phyloP scores from a whole-genome alignment of 37 sponge, comb jelly and placozoan species.

The Eunapius fragilis region DNA sequence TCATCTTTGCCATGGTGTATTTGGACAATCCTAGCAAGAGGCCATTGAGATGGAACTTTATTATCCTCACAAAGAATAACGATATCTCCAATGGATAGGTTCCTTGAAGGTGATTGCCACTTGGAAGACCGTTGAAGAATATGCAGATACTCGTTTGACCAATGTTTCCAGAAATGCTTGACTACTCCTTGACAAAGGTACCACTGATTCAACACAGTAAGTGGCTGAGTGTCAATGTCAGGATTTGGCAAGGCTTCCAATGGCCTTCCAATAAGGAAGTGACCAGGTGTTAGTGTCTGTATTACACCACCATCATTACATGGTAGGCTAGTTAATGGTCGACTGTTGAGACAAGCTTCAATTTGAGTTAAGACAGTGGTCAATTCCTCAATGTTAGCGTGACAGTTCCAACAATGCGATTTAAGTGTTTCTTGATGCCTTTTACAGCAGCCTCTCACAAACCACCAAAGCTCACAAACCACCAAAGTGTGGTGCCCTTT shows the following conservation, averaged over 20 bases:
- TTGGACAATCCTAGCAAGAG: constrained; percentile 11
- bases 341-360: no score
- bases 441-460: constrained; percentile 43
- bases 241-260: neutral
- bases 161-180: constrained; percentile 26
- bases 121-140: neutral
- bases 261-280: constrained; percentile 16
- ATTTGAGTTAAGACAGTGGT: no score
- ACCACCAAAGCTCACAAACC: no score
- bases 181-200: neutral
- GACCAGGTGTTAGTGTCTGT: constrained; percentile 17
- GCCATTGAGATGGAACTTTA: constrained; percentile 18
- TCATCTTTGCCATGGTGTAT: constrained; percentile 18
- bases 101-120: constrained; percentile 11
- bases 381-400: no score
- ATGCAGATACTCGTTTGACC: constrained; percentile 21
- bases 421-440: neutral
- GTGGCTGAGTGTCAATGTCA: no score
- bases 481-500: constrained; percentile 37
- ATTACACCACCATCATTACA: constrained; percentile 1
- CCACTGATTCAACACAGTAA: neutral
- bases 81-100: neutral
- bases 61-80: constrained; percentile 13
- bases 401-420: no score
- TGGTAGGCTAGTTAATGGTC: neutral